Evolutionary conservation across 2,888 invertebrate genomes (phyloP).

Genomic region (Frankliniella fusca): DNA sequence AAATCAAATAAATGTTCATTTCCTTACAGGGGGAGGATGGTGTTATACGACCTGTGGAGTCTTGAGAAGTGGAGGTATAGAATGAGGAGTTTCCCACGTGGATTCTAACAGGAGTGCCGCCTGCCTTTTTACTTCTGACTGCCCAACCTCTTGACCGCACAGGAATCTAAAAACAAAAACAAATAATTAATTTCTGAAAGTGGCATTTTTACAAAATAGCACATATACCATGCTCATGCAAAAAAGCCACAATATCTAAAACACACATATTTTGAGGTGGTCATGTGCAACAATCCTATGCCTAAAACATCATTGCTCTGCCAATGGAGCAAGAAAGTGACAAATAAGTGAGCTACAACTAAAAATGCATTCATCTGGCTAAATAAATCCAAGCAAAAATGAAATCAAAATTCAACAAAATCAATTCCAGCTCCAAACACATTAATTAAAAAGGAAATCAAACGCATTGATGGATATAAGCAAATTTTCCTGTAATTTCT

Average conservation of each 20-base stretch:
- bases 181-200: neutral
- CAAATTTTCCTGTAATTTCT: slow-evolving; percentile 18
- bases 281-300: neutral
- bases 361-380: neutral
- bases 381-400: neutral
- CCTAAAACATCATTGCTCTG: neutral
- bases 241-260: slow-evolving; percentile 28
- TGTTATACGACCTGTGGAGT: slow-evolving; percentile 21
- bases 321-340: neutral
- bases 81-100: slow-evolving; percentile 43
- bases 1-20: neutral
- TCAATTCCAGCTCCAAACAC: neutral
- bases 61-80: slow-evolving; percentile 36
- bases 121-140: slow-evolving; percentile 54
- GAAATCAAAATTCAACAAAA: neutral
- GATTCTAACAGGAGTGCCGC: slow-evolving; percentile 38
- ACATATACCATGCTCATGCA: neutral
- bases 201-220: neutral
- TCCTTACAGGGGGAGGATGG: neutral
- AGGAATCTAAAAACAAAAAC: slow-evolving; percentile 50
- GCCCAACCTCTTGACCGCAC: slow-evolving; percentile 66
- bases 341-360: neutral
- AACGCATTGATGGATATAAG: slow-evolving; percentile 15
- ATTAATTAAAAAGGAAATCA: too few relatives aligned
- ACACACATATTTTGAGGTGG: neutral